Evolutionary conservation across 2,888 invertebrate species (phyloP), one percentile per base, ranked within the genome.

Genomic region (Orgyia antiqua): DNA sequence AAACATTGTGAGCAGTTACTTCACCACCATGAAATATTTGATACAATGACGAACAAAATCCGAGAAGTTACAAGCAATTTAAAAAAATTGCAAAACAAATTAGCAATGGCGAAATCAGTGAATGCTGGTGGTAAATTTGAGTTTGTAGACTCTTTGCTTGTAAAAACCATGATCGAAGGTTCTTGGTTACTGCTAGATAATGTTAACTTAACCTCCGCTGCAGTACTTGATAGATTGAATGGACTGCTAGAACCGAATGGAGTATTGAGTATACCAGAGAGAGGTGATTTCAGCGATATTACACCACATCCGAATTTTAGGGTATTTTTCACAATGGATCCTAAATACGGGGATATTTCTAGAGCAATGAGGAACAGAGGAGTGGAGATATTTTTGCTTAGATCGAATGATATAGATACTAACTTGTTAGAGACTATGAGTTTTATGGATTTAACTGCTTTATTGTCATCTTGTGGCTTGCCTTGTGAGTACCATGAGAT

Each of bases 341-440:
- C 98, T 0, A 93, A 92, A 59, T 92, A 95, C 75, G 99, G 99
- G 0, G 97, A 98, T 75, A 94, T 99, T 45, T 99, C 99, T 0
- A 90, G 96, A 51, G 99, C 99, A 0, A 99, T 99, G 99, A 89
- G 99, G 38, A 99, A 99, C 74, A 89, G 99, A 58, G 98, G 99
- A 2, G 91, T 99, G 0, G 99, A 99, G 87, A 92, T 99, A 53
- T 87, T 69, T 43, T 44, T 87, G 23, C 36, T 84, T 0, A 59
- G 68, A 33, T 47, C 68, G 6, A 82, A 80, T 27, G 79, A 80
- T 15, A 62, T 37, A 33, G 69, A 73, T 35, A 42, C 54, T 3
- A 58, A 53, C 8, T 48, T 84, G 27, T 68, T 72, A 2, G 77
- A 83, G 30, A 73, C 72, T 1, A 51, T 83, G 36, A 66, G 76